Base-by-base conservation (phyloP, 2,113 vertebrate genomes). In the Dasyurus viverrinus region DNA sequence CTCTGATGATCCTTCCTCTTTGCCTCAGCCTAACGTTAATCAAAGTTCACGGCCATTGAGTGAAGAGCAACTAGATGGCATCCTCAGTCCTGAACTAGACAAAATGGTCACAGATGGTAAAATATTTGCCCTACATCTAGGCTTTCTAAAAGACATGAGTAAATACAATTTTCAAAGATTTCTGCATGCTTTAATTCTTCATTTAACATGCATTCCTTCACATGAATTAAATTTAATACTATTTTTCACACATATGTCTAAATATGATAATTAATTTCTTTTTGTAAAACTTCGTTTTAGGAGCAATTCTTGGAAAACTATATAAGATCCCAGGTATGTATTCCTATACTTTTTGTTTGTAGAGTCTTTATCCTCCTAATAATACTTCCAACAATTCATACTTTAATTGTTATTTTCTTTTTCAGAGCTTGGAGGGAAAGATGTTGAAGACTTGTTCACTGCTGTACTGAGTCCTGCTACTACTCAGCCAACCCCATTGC, bases 51-150 rank as follows among this genome's bases (percentile, higher is more conserved):
- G 99, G n/a, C 96, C 98, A 0, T 57, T 99, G 94, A 99, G 99
- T 93, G 99, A 99, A 47, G 99, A 99, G 95, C 99, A 99, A 52
- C 97, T 99, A 53, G 99, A 99, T n/a, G 99, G 99, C 92, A 99
- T 99, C 97, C 98, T 99, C 94, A 99, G 99, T 97, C 99, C 99
- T 95, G 99, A 99, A 93, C 98, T 99, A 46, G 99, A 99, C 98
- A 99, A 99, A 98, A 99, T 99, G 99, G 99, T 99, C 97, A 99
- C 99, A 94, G 99, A 99, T 27, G 99, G 99, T 99, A 98, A 99
- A 99, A 92, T 54, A 68, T 95, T 97, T 97, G 93, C 96, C 92
- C 92, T 97, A 95, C 46, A 92, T 90, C 89, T 97, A 95, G 89
- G 16, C 94, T 95, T 98, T 96, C 84, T 95, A 25, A 96, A 97